These are phyloP conservation scores for Hippopotamus amphibius DNA, from an alignment of 2,113 vertebrate species.

Conservation along the genomic window DNA sequence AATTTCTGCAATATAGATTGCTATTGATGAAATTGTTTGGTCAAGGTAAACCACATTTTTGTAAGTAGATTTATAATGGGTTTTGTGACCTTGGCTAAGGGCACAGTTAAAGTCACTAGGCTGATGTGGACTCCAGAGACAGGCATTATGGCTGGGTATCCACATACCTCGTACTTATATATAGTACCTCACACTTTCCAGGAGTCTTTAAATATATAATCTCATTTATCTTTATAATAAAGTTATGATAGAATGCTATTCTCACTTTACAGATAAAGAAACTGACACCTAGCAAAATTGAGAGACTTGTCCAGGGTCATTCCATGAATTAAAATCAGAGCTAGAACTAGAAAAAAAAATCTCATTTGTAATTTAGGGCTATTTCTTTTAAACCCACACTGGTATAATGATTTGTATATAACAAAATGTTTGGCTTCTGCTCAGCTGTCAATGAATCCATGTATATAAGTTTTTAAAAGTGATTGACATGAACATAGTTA, in stretches of 20 bases:
- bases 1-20: constrained; percentile 17
- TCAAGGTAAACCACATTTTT: constrained; percentile 29
- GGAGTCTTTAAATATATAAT: background rate
- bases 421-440: constrained; percentile 39
- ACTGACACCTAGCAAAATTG: constrained; percentile 17
- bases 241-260: background rate
- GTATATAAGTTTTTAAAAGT: background rate
- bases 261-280: constrained; percentile 41
- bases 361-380: constrained; percentile 21
- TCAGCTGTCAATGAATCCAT: background rate
- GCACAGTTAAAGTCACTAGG: background rate
- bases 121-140: background rate
- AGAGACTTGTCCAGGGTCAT: background rate
- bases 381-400: background rate
- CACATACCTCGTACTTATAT: background rate
- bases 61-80: background rate
- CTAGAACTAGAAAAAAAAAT: background rate
- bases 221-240: constrained; percentile 31
- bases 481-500: background rate
- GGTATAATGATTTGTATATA: constrained; percentile 25
- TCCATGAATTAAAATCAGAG: constrained; percentile 56
- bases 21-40: constrained; percentile 32
- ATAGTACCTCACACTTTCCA: background rate
- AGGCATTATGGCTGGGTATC: background rate
- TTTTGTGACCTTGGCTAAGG: background rate